Evolutionary conservation across 2,888 invertebrate species (phyloP), one percentile per base, ranked within the genome.

Genomic region (Steinernema scapterisci): DNA sequence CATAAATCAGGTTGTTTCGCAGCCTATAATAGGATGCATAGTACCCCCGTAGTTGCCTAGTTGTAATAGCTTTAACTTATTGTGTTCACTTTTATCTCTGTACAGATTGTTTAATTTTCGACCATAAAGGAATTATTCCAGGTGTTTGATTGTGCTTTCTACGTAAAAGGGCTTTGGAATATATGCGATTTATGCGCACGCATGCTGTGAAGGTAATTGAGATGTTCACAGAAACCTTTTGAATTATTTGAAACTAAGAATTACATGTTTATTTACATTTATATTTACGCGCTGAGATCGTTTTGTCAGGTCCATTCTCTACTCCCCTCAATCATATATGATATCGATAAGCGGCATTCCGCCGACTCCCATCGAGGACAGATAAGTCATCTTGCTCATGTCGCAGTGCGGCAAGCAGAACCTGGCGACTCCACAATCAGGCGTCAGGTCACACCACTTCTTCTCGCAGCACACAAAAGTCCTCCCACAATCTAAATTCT

Each of bases 381-480:
- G 48, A 54, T 82, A 77, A 6, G 77, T 82, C 79, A 82, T 79
- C 73, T 82, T 82, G 19, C 81, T 82, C 73, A 81, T 72, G 13
- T 73, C 72, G 51, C 82, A 82, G 63, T 78, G 71, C 21, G 80
- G 81, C 21, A 80, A 73, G 27, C 80, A 80, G 73, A 80, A 80
- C 31, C 27, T 75, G 6, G 63, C 79, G 9, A 19, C 71, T 11
- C 81, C 82, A 52, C 82, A 82, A 25, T 80, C 76, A 5, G 78
- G 75, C 21, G 78, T 74, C 21, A 80, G 48, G 74, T 82, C 82
- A 72, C 83, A 83, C 81, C 81, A 83, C 63, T 77, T 71, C 51
- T 83, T 83, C 27, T 76, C 78, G 72, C 83, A 83, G 70, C 83
- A 83, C 11, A 76, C 76, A 21, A 75, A 80, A 19, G 70, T 71